Base-by-base conservation (phyloP, 1,140 invertebrate species). In the Homarus americanus region DNA sequence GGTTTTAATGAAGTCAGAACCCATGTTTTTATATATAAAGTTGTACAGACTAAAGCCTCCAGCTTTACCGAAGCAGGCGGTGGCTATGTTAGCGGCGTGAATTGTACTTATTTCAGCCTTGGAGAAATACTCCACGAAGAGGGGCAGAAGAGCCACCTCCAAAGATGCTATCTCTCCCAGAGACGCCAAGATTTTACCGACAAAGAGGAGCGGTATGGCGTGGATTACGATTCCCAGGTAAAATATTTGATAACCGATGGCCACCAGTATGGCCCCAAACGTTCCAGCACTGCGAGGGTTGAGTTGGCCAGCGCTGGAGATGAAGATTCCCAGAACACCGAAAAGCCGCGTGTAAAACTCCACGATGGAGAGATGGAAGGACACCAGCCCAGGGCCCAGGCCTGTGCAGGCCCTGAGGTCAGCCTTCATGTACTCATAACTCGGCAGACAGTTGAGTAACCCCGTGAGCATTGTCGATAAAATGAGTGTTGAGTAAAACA, bases 291-390 rank as follows among this genome's bases (percentile, higher is more conserved):
- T 20, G 20, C 34, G 36, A 4, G 73, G 73, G 10, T 20, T 76
- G 73, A 76, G 36, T 5, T 28, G 73, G 7, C 73, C 73, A 0
- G 34, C 20, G 32, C 73, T 36, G 34, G 73, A 76, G 17, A 76
- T 34, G 5, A 20, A 9, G 7, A 76, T 9, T 10, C 34, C 73
- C 73, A 76, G 32, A 20, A 76, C 24, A 12, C 73, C 73, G 7
- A 76, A 34, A 9, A 76, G 32, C 7, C 32, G 73, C 1, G 73
- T 28, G 73, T 76, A 76, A 1, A 76, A 15, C 73, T 76, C 73
- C 0, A 36, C 73, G 28, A 76, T 38, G 34, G 73, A 76, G 73
- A 76, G 73, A 9, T 76, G 10, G 36, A 76, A 76, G 73, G 73
- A 28, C 34, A 76, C 7, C 9, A 38, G 73, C 3, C 73, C 73